Evolutionary conservation across 1,140 invertebrate species (phyloP).

Genomic region (Bombus confusus): DNA sequence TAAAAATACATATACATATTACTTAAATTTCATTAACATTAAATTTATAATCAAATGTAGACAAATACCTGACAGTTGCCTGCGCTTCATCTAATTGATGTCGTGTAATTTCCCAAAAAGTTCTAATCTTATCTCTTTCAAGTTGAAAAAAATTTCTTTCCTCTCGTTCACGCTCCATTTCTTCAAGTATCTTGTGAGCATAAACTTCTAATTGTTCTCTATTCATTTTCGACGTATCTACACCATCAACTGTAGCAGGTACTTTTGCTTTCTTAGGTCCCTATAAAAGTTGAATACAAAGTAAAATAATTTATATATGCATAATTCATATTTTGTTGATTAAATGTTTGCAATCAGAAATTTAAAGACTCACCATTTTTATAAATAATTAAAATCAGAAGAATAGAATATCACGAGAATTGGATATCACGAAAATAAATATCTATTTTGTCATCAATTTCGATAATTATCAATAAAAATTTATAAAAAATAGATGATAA

Average conservation of each 20-base stretch:
- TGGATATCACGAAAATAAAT: neutral
- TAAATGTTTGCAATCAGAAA: neutral
- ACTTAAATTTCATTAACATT: neutral
- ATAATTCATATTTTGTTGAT: neutral
- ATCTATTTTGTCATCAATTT: neutral
- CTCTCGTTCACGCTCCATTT: conserved; percentile 96
- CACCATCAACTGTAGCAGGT: conserved; percentile 87
- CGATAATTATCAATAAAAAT: neutral
- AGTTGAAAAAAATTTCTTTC: conserved; percentile 97
- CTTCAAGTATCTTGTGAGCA: conserved; percentile 92
- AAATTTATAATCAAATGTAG: neutral
- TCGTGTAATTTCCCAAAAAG: conserved; percentile 96
- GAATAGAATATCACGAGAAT: neutral
- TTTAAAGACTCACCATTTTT: conserved; percentile 59
- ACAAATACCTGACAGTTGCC: conserved; percentile 84
- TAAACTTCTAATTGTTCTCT: conserved; percentile 96
- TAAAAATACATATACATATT: neutral
- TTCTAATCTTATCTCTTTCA: conserved; percentile 96
- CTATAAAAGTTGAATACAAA: conserved; percentile 17
- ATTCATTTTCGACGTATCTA: conserved; percentile 95
- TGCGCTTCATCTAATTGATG: conserved; percentile 92
- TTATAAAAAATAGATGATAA: conserved; percentile 19
- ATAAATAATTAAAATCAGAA: conserved; percentile 11
- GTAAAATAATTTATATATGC: neutral
- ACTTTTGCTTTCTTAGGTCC: conserved; percentile 67